These are phyloP conservation scores for Tragelaphus scriptus DNA, from an alignment of 2,113 vertebrate species.

Conservation along the genomic window DNA sequence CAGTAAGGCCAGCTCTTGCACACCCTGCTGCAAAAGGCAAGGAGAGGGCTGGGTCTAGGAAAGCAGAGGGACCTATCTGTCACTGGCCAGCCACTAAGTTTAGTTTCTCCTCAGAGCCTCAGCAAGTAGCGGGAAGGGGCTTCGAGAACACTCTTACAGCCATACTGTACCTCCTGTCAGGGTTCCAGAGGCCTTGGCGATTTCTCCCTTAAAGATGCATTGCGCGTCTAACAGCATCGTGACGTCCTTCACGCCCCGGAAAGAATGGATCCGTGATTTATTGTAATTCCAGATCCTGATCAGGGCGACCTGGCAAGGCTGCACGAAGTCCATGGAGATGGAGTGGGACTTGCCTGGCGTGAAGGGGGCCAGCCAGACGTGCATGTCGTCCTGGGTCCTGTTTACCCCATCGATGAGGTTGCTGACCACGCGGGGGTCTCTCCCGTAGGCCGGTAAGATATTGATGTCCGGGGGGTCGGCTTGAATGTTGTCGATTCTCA, in stretches of 20 bases:
- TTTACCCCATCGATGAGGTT: constrained; percentile 93
- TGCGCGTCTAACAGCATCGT: constrained; percentile 88
- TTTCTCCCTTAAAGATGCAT: constrained; percentile 95
- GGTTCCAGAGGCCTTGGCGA: constrained; percentile 96
- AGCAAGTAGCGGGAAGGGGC: not conserved
- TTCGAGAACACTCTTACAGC: not conserved
- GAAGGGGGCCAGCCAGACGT: constrained; percentile 97
- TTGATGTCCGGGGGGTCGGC: constrained; percentile 95
- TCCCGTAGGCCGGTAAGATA: constrained; percentile 90
- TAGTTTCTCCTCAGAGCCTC: not conserved
- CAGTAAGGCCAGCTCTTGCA: not conserved
- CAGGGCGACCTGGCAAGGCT: constrained; percentile 89
- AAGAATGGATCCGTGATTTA: constrained; percentile 97
- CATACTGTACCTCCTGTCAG: constrained; percentile 88
- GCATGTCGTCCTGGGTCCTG: constrained; percentile 97
- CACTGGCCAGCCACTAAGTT: not conserved
- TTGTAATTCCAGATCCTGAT: constrained; percentile 99
- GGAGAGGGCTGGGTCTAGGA: not conserved
- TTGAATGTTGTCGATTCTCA: constrained; percentile 81
- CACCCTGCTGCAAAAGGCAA: not conserved
- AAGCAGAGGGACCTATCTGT: not conserved
- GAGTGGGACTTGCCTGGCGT: constrained; percentile 87
- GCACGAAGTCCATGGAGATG: constrained; percentile 87
- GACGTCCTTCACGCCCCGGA: constrained; percentile 92
- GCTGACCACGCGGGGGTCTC: constrained; percentile 87